Evolutionary conservation across 2,113 vertebrate genomes (phyloP).

Genomic region (Clarias magur): DNA sequence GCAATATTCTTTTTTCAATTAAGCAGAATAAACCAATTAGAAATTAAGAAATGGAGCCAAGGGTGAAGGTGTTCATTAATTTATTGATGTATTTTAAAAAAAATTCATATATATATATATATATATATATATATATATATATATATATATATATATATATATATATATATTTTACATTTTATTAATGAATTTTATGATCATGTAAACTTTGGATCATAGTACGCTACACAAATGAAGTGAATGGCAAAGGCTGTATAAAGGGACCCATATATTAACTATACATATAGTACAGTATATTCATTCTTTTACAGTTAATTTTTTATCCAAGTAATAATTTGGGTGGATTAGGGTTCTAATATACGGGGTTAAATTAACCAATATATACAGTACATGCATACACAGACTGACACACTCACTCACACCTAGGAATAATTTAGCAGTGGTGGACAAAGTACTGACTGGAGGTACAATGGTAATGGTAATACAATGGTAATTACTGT

Average conservation of each 20-base stretch:
- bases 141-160: too few relatives aligned
- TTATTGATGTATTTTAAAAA: not conserved
- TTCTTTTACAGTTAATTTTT: not conserved
- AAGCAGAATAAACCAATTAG: slow-evolving; percentile 36
- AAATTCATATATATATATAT: too few relatives aligned
- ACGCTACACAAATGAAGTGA: not conserved
- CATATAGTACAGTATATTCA: not conserved
- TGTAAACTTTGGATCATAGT: not conserved
- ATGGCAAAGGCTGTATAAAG: not conserved
- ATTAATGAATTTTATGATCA: not conserved
- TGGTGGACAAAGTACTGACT: too few relatives aligned
- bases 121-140: too few relatives aligned
- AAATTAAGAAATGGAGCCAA: slow-evolving; percentile 7
- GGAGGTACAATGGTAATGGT: too few relatives aligned
- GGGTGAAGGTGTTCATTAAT: not conserved
- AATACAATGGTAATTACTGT: too few relatives aligned
- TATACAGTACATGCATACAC: not conserved
- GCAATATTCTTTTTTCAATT: slow-evolving; percentile 42
- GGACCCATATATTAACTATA: not conserved
- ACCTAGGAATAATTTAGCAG: not conserved
- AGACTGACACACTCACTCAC: not conserved
- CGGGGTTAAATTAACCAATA: not conserved
- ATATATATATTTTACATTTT: too few relatives aligned
- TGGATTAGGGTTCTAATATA: not conserved
- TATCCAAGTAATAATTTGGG: not conserved